Conservation (phyloP, 2,797 vertebrate genomes). For the Eospalax fontanierii region DNA sequence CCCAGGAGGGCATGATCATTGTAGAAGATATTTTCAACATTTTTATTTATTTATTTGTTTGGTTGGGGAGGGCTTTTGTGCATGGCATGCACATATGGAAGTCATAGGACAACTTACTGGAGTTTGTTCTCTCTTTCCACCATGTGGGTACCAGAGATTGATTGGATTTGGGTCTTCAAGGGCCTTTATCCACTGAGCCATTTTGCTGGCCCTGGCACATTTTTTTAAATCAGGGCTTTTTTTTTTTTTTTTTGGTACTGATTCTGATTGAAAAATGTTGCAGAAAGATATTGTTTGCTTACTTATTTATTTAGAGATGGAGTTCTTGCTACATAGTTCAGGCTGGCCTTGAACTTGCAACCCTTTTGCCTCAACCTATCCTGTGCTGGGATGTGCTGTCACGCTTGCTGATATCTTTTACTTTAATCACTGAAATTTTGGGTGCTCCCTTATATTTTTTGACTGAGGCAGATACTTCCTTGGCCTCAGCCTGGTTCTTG, state of each 20-base stretch:
- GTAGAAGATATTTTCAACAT: neutral
- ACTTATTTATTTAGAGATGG: neutral
- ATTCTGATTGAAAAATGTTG: conserved; percentile 46
- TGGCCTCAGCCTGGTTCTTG: neutral
- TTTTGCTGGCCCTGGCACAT: neutral
- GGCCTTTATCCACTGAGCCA: neutral
- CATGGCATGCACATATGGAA: neutral
- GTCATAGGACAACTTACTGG: neutral
- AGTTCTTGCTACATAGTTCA: neutral
- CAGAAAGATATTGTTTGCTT: neutral
- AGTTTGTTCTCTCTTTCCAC: no score
- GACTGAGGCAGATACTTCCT: neutral
- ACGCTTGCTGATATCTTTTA: neutral
- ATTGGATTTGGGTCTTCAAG: neutral
- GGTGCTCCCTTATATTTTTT: neutral
- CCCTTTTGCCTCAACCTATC: neutral
- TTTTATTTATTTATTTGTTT: neutral
- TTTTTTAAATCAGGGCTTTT: neutral
- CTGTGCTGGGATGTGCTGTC: neutral
- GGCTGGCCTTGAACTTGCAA: no score
- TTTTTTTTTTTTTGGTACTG: neutral
- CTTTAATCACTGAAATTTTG: conserved; percentile 40
- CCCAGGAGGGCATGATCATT: neutral
- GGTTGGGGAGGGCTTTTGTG: no score
- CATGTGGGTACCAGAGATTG: no score